Percentiles rank a stretch among this genome's conserved stretches.
These are phyloP conservation scores for Alsophila aescularia DNA, from an alignment of 2,888 invertebrate species.

Conservation along the genomic window DNA sequence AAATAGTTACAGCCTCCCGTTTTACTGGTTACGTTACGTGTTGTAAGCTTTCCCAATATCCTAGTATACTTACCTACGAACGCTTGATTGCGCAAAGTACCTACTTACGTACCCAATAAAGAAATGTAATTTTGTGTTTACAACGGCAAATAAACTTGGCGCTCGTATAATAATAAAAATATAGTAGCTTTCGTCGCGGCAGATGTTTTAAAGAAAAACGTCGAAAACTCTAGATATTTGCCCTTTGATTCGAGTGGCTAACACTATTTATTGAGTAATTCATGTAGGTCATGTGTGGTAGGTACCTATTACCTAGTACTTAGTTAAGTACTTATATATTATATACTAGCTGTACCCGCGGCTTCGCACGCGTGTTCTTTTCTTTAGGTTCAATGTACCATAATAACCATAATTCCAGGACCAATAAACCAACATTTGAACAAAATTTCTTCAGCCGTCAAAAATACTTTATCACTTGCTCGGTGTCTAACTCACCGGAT, in stretches of 20 bases:
- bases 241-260: background rate
- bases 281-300: no score
- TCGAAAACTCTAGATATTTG: background rate
- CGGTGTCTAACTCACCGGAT: no score
- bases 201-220: conserved; percentile 11
- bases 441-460: no score
- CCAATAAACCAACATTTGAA: no score
- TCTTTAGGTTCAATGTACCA: no score
- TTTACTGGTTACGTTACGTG: background rate
- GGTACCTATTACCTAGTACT: no score
- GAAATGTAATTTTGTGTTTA: conserved; percentile 43
- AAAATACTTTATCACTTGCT: no score
- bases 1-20: background rate
- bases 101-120: conserved; percentile 30
- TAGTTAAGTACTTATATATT: no score
- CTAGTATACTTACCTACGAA: background rate
- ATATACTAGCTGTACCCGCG: no score
- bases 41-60: background rate
- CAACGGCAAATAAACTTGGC: conserved; percentile 41
- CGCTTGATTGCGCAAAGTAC: conserved; percentile 28
- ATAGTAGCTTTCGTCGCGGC: conserved; percentile 34
- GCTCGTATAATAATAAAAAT: conserved; percentile 39
- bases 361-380: no score
- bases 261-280: background rate
- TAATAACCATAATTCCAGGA: no score